Base-by-base conservation (phyloP, 2,797 vertebrate genomes). In the Enteromius paludinosus region DNA sequence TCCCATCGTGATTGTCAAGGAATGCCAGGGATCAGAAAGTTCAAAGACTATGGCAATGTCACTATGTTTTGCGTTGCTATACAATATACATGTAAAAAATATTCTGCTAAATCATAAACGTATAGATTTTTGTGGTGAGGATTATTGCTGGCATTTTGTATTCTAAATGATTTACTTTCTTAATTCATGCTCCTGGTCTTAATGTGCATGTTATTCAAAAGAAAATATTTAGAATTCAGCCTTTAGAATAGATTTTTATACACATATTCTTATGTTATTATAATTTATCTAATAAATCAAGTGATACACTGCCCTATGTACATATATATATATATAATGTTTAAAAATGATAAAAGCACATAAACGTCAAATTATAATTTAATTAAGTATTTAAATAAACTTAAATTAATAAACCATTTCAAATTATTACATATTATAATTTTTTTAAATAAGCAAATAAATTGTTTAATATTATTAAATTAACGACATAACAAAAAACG, bases 91-190 rank as follows among this genome's bases (percentile, higher is more conserved):
- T 59, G 64, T 35, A 54, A 56, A 35, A 30, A 73, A 78, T 38
- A 82, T 82, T 66, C 65, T 30, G 70, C 25, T n/a, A 69, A 35
- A 84, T 81, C 65, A 65, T 66, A 62, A 73, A 77, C n/a, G 0
- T 41, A 52, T 20, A 43, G 78, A 30, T 77, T 49, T 20, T 62
- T 76, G 56, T 30, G 38, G 15, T 30, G 45, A 20, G 56, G 38
- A 74, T 23, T 38, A 35, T 74, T 8, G 54, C 56, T 74, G 12
- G 5, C 47, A 23, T 72, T 74, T 35, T 56, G 49, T 38, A 15
- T 15, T 56, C 17, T 62, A 23, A 35, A 73, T 56, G 2, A 28
- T 70, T 70, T 45, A 41, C 20, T 43, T 43, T 43, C n/a, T 17
- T 47, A 18, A 70, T 70, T 15, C 66, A 49, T 49, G 15, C 17